Conservation (phyloP, 2,113 vertebrate species). For the Gavia stellata region DNA sequence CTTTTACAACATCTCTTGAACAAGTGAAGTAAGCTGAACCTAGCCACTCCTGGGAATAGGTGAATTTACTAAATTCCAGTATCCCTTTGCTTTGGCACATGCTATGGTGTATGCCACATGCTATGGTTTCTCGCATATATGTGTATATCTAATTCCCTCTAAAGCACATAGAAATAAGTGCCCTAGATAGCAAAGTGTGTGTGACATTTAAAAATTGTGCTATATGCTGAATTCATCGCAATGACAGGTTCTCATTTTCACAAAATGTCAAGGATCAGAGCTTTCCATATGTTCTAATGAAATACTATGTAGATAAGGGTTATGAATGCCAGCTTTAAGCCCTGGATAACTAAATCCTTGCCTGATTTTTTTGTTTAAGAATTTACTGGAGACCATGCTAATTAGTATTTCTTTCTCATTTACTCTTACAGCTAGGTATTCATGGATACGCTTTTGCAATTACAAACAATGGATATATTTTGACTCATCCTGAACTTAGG, state of each 20-base stretch:
- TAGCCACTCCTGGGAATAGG: not conserved
- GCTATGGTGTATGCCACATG: not conserved
- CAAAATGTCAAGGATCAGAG: slow-evolving; percentile 50
- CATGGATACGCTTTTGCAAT: slow-evolving; percentile 98
- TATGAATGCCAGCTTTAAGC: slow-evolving; percentile 55
- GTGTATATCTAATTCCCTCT: not conserved
- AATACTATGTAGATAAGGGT: slow-evolving; percentile 33
- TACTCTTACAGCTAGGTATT: slow-evolving; percentile 87
- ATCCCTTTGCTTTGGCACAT: not conserved
- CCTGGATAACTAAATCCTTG: slow-evolving; percentile 51
- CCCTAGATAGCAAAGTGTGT: not conserved
- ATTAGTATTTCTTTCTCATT: slow-evolving; percentile 56
- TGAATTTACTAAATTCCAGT: not conserved
- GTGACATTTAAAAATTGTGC: slow-evolving; percentile 65
- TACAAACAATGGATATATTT: slow-evolving; percentile 98
- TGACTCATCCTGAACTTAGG: slow-evolving; percentile 95
- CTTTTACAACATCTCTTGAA: not conserved
- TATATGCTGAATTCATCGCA: slow-evolving; percentile 45
- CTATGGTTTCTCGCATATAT: no score
- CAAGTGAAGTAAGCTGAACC: not conserved
- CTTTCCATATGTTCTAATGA: slow-evolving; percentile 49
- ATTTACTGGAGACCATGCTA: slow-evolving; percentile 21
- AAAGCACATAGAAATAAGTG: not conserved
- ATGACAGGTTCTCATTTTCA: slow-evolving; percentile 44
- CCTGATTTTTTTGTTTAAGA: slow-evolving; percentile 60